Conservation (phyloP, 2,113 vertebrate genomes). For the Sitta europaea region DNA sequence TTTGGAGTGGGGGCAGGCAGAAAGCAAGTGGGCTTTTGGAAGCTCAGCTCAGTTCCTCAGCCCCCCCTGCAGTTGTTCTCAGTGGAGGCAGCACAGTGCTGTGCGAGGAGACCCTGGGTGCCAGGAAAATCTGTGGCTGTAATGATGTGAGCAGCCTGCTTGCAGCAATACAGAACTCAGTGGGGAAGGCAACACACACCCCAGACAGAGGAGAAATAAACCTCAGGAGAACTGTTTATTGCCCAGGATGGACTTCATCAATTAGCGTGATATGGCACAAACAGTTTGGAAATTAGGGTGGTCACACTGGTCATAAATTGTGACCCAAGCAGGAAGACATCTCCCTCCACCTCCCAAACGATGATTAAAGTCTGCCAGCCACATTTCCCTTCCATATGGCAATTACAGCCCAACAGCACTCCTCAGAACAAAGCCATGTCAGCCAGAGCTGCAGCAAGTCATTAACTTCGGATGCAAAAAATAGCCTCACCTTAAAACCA, state of each 20-base stretch:
- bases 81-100: background rate
- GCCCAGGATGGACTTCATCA: background rate
- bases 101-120: background rate
- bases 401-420: slow-evolving; percentile 5
- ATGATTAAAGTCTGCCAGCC: background rate
- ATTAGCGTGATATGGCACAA: background rate
- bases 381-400: background rate
- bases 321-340: background rate
- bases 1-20: background rate
- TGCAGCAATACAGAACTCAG: background rate
- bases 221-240: slow-evolving; percentile 8
- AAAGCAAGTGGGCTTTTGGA: background rate
- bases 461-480: background rate
- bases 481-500: background rate
- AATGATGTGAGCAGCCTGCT: background rate
- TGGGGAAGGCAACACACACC: background rate
- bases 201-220: background rate
- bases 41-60: background rate
- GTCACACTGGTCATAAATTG: background rate
- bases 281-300: background rate
- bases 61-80: background rate
- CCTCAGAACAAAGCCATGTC: background rate
- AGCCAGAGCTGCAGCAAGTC: background rate
- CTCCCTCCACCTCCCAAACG: background rate
- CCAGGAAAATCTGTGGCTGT: background rate